These are phyloP conservation scores for Stegophylla sp. DNA, from an alignment of 2,888 invertebrate genomes.

Conservation along the genomic window DNA sequence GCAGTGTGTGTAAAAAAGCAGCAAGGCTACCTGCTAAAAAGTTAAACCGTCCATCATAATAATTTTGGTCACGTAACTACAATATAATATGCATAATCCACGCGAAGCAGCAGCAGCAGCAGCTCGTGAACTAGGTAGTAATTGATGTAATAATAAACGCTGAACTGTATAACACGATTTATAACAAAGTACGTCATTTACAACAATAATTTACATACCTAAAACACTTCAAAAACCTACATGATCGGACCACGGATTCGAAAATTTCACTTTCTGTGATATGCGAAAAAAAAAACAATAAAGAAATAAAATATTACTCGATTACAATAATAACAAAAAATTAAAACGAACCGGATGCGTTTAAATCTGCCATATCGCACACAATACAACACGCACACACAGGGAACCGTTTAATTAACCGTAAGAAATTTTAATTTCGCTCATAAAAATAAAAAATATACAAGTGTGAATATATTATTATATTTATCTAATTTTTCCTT, in stretches of 20 bases:
- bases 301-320: too few species aligned
- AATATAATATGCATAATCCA: neutral
- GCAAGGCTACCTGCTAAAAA: constrained; percentile 8
- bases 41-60: neutral
- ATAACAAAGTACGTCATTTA: neutral
- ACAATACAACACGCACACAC: neutral
- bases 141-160: constrained; percentile 15
- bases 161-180: neutral
- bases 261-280: constrained; percentile 32
- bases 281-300: neutral
- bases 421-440: neutral
- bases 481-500: neutral
- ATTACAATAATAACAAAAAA: neutral
- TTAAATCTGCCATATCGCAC: neutral
- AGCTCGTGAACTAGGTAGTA: neutral
- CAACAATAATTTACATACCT: neutral
- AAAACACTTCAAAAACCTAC: neutral
- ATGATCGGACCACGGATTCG: neutral
- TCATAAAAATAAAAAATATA: neutral
- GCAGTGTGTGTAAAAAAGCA: neutral
- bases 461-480: neutral
- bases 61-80: neutral
- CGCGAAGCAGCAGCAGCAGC: neutral
- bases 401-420: neutral
- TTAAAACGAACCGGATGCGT: neutral